Percentiles rank a stretch among this genome's conserved stretches.
Evolutionary conservation across 1,140 invertebrate species (phyloP).

Genomic region (Lepidurus packardi): DNA sequence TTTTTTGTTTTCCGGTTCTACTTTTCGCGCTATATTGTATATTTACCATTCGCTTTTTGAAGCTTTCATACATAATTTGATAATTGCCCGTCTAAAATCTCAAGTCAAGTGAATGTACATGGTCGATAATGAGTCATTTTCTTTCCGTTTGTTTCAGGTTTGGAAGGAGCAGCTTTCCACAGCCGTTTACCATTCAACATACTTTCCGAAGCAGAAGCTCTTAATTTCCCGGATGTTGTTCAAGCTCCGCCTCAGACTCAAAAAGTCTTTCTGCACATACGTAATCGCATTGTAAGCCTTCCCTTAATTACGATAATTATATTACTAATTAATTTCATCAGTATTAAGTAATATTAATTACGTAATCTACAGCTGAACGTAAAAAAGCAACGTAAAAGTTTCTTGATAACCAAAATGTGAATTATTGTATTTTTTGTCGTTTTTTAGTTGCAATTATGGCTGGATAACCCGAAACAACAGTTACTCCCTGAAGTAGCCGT

Average conservation of each 20-base stretch:
- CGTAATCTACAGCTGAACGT: neutral
- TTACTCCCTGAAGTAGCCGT: constrained; percentile 75
- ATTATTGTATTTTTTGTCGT: constrained; percentile 17
- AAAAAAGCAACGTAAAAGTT: neutral
- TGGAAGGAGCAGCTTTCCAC: constrained; percentile 89
- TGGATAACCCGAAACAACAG: constrained; percentile 92
- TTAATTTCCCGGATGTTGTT: constrained; percentile 86
- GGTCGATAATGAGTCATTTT: neutral
- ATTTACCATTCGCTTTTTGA: neutral
- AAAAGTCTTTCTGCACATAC: constrained; percentile 84
- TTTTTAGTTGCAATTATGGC: constrained; percentile 81
- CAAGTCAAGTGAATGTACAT: too few species aligned
- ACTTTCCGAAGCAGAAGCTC: constrained; percentile 86
- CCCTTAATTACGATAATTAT: too few species aligned
- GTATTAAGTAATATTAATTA: constrained; percentile 29
- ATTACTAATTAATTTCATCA: neutral
- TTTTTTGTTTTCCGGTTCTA: constrained; percentile 10
- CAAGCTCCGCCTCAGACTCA: constrained; percentile 71
- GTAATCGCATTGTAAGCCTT: constrained; percentile 70
- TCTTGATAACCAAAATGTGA: neutral
- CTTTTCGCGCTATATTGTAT: neutral
- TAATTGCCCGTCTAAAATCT: too few species aligned
- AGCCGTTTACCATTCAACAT: constrained; percentile 90
- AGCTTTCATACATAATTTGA: too few species aligned
- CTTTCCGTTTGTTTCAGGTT: constrained; percentile 46